Percentiles rank a stretch among this genome's conserved stretches.
phyloP scores from a whole-genome alignment of 2,888 invertebrate species.

The Hipparchia semele region DNA sequence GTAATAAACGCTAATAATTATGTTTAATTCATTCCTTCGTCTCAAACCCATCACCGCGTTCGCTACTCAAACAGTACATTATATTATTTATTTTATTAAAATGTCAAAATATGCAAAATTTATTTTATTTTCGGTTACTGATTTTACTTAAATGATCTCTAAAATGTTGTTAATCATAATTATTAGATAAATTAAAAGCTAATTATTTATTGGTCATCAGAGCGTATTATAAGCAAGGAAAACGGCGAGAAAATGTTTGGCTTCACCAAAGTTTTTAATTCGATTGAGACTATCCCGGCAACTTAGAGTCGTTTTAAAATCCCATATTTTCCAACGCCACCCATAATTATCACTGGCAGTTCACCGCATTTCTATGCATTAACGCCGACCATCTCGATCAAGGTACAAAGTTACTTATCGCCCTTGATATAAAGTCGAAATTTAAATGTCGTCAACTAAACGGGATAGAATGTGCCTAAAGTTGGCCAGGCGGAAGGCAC shows the following conservation, averaged over 20 bases:
- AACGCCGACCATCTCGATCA: slow-evolving; percentile 45
- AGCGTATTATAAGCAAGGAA: not conserved
- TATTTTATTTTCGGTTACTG: no score
- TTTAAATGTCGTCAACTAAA: slow-evolving; percentile 48
- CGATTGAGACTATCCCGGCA: slow-evolving; percentile 38
- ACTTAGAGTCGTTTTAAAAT: slow-evolving; percentile 58
- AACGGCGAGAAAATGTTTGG: slow-evolving; percentile 26
- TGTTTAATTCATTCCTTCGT: not conserved
- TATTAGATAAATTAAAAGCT: not conserved
- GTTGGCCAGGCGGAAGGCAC: slow-evolving; percentile 66
- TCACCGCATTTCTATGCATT: slow-evolving; percentile 73
- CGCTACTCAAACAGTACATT: no score
- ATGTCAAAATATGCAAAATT: no score
- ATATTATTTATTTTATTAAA: no score
- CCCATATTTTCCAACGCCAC: slow-evolving; percentile 55
- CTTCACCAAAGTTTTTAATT: slow-evolving; percentile 38
- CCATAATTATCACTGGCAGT: slow-evolving; percentile 63
- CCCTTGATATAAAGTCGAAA: slow-evolving; percentile 53
- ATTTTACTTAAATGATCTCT: no score
- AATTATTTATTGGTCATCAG: not conserved
- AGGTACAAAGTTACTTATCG: slow-evolving; percentile 49
- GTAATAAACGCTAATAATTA: not conserved
- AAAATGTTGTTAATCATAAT: no score
- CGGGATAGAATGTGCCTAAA: slow-evolving; percentile 57
- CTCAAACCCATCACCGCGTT: no score